Conservation (phyloP, 2,797 vertebrate genomes). For the Cirrhinus mrigala region DNA sequence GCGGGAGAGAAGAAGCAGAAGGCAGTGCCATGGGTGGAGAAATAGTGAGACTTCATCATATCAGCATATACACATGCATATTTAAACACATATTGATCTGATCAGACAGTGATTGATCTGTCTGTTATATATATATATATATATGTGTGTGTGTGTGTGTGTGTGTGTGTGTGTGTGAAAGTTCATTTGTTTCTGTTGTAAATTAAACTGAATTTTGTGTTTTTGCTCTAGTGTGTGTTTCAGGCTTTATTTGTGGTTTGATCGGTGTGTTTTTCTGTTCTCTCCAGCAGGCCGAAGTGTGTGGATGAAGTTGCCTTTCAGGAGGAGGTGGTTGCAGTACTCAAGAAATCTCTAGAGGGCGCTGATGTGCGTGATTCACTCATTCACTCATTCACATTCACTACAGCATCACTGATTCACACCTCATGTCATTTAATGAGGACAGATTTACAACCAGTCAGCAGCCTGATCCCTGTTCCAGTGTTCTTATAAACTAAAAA, state of each 20-base stretch:
- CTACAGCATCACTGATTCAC: neutral
- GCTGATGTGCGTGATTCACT: conserved; percentile 88
- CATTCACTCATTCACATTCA: neutral
- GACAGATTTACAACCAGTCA: neutral
- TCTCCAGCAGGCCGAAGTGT: conserved; percentile 89
- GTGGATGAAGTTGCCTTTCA: conserved; percentile 97
- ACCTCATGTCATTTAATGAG: neutral
- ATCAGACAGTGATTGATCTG: neutral
- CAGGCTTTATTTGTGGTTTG: neutral
- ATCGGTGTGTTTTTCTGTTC: conserved; percentile 1
- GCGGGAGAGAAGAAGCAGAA: conserved; percentile 86
- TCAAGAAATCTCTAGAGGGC: conserved; percentile 95
- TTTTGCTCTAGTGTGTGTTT: neutral
- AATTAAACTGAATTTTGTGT: neutral
- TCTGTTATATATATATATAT: too few relatives aligned
- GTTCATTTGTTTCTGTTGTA: neutral
- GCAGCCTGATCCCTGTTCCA: neutral
- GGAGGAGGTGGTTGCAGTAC: conserved; percentile 94
- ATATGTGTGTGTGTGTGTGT: too few relatives aligned
- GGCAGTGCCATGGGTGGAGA: conserved; percentile 94
- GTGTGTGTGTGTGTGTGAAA: too few relatives aligned
- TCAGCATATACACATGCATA: too few relatives aligned
- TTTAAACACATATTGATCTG: neutral
- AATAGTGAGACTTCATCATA: conserved; percentile 86
- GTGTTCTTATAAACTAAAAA: neutral